Base-by-base conservation (phyloP, 2,113 vertebrate genomes). In the Etia nguti region DNA sequence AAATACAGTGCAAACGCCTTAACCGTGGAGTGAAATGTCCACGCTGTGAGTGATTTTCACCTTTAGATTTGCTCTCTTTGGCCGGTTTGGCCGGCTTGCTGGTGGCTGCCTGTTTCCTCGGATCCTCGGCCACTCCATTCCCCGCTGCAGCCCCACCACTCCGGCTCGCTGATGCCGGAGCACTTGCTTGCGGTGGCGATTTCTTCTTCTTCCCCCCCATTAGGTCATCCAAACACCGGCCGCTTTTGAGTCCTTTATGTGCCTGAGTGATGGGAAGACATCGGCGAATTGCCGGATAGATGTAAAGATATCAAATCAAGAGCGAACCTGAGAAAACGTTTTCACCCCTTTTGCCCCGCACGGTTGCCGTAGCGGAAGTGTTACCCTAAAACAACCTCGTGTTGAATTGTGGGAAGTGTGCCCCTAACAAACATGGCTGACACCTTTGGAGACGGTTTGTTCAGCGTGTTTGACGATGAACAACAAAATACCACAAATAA, bases 191-290 rank as follows among this genome's bases (percentile, higher is more conserved):
- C 4, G 81, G 81, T 24, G 93, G 95, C 1, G 96, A 94, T 91
- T 97, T 98, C 95, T 99, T 99, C 92, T 98, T 98, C 82, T 98
- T 99, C 24, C 98, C 98, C 1, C 98, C 98, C 98, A 99, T 99
- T 48, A 9, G 16, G 3, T 52, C 48, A 54, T 52, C 10, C 16
- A 41, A 65, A 41, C 9, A 18, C 62, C 5, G 12, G 4, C 80
- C 8, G n/a, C 2, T 11, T 54, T 22, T 11, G 13, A 38, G n/a
- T 56, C 9, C 13, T 50, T 48, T 88, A 65, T 38, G n/a, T 26
- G 4, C 1, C 15, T 3, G 38, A 9, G n/a, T 4, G 52, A 11
- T 22, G 41, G 2, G 24, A 52, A 85, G 8, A 79, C 88, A 92
- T 91, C 6, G 2, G 20, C 7, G 9, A 59, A 15, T 1, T 7